Evolutionary conservation across 2,888 invertebrate genomes (phyloP).

Genomic region (Idaea biselata): DNA sequence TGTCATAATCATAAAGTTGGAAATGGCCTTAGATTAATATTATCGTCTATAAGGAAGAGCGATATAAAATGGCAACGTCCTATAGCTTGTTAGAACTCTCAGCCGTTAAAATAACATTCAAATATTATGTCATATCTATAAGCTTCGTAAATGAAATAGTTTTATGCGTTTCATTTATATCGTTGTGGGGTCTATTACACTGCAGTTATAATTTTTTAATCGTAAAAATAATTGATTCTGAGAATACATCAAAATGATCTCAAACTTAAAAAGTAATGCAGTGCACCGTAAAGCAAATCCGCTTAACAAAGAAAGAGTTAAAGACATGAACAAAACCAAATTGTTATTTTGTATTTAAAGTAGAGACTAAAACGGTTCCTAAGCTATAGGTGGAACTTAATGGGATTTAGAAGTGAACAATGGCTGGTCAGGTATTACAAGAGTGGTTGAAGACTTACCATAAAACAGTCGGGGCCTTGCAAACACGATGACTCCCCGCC

Average conservation of each 20-base stretch:
- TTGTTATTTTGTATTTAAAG: conserved; percentile 9
- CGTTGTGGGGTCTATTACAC: background rate
- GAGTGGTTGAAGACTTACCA: conserved; percentile 76
- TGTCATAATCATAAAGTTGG: conserved; percentile 33
- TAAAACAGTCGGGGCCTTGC: conserved; percentile 86
- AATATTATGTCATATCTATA: background rate
- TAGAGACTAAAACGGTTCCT: conserved; percentile 8
- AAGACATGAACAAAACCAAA: background rate
- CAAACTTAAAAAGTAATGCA: background rate
- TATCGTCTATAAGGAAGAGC: conserved; percentile 27
- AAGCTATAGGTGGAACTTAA: conserved; percentile 19
- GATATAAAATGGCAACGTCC: background rate
- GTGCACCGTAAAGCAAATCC: background rate
- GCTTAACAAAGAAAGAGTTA: background rate
- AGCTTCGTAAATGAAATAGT: background rate
- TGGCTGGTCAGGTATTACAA: conserved; percentile 13
- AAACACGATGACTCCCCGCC: conserved; percentile 84
- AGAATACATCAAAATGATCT: background rate
- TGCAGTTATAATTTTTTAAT: no score
- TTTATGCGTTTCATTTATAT: background rate
- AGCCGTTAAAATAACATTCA: background rate
- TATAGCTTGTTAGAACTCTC: conserved; percentile 1
- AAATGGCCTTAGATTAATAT: conserved; percentile 28
- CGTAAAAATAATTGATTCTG: no score
- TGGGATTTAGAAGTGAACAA: conserved; percentile 22